Conservation (phyloP, 2,888 invertebrate genomes). For the Cordilura impudica region DNA sequence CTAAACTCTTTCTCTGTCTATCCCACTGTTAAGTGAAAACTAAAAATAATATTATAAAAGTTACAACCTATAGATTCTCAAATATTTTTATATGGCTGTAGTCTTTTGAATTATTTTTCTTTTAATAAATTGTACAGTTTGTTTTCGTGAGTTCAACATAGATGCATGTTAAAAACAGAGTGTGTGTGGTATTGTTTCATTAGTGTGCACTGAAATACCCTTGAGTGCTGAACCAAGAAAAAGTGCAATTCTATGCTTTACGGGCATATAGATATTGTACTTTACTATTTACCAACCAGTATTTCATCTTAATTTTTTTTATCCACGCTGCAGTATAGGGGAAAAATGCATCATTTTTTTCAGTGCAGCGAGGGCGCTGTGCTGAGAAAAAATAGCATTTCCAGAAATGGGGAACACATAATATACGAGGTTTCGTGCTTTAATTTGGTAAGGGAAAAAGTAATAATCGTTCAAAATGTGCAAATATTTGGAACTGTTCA, state of each 20-base stretch:
- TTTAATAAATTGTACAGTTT: background rate
- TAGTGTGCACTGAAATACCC: constrained; percentile 47
- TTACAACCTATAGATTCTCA: background rate
- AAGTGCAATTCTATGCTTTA: constrained; percentile 55
- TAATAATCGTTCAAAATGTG: background rate
- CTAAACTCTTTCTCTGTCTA: no score
- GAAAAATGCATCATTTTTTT: constrained; percentile 19
- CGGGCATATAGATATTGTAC: constrained; percentile 23
- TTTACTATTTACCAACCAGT: background rate
- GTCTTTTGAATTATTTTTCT: background rate
- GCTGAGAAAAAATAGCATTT: background rate
- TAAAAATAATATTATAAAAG: background rate
- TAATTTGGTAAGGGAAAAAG: no score
- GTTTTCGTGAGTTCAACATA: background rate
- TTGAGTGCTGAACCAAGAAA: constrained; percentile 58
- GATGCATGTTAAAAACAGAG: no score
- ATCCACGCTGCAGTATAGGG: background rate
- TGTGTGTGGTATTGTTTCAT: constrained; percentile 37
- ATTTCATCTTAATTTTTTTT: constrained; percentile 1
- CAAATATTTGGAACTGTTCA: no score
- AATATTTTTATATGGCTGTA: constrained; percentile 15
- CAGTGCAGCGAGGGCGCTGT: constrained; percentile 1
- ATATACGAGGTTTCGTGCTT: no score
- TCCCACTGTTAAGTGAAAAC: background rate
- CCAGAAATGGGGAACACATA: no score